These are phyloP conservation scores for Aphelocoma coerulescens DNA, from an alignment of 2,113 vertebrate genomes.

Conservation along the genomic window DNA sequence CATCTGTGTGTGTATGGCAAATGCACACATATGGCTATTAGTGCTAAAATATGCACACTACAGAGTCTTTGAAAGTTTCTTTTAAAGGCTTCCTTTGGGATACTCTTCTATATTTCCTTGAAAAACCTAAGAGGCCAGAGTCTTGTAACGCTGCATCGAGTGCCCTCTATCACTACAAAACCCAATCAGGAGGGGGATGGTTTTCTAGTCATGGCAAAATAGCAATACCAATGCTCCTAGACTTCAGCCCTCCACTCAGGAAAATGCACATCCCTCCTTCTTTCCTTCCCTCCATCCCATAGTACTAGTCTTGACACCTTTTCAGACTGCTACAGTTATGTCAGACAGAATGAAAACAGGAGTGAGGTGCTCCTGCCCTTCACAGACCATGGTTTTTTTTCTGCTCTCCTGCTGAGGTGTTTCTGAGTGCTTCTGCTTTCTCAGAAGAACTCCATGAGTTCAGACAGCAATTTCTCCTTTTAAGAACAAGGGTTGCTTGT, in stretches of 20 bases:
- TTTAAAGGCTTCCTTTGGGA: neutral
- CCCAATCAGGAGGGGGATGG: neutral
- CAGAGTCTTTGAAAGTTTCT: neutral
- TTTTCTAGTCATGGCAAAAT: neutral
- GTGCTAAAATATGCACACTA: neutral
- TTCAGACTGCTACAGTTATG: neutral
- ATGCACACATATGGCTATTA: neutral
- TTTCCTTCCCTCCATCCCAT: neutral
- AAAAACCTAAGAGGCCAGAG: neutral
- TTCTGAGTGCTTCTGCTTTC: neutral
- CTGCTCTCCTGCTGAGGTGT: neutral
- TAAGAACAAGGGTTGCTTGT: neutral
- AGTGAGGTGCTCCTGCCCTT: neutral
- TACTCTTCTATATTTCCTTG: neutral
- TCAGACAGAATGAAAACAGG: neutral
- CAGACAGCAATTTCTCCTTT: neutral
- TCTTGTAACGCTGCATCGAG: neutral
- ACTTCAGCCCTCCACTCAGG: neutral
- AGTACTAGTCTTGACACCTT: neutral
- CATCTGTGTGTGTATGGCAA: too few species aligned
- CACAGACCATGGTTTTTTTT: fast-evolving
- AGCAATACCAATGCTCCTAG: neutral
- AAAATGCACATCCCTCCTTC: neutral
- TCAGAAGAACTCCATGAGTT: neutral
- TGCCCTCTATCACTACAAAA: neutral